Evolutionary conservation across 1,140 invertebrate genomes (phyloP).

Genomic region (Caenorhabditis briggsae): DNA sequence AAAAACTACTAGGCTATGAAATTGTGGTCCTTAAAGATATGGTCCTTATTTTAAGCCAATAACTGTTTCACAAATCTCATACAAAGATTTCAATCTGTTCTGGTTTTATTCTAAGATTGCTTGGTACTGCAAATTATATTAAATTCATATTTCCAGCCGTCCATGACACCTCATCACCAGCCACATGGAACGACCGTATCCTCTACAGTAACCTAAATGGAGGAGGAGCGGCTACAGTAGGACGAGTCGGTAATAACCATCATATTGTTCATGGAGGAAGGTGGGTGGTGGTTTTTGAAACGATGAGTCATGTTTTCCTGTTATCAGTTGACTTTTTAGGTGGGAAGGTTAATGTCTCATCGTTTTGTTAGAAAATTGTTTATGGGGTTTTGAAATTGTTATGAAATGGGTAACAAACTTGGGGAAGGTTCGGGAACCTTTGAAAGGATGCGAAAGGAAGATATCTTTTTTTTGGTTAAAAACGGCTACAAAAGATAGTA

Average conservation of each 20-base stretch:
- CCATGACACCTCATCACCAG: neutral
- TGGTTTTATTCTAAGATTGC: neutral
- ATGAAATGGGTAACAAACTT: neutral
- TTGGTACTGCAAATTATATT: no score
- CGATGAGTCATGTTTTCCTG: neutral
- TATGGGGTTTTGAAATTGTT: neutral
- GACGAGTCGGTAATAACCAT: neutral
- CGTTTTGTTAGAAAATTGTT: neutral
- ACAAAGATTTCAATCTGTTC: no score
- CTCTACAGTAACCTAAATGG: neutral
- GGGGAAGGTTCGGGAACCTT: no score
- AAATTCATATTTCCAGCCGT: neutral
- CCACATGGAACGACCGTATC: constrained; percentile 36
- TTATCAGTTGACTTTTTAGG: neutral
- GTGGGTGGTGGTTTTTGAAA: neutral
- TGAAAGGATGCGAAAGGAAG: no score
- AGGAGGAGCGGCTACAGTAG: constrained; percentile 33
- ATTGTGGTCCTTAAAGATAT: no score
- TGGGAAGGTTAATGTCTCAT: no score
- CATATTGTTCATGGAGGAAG: constrained; percentile 49
- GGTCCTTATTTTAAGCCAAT: no score
- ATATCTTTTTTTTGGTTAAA: no score
- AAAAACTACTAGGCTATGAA: no score
- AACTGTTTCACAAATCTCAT: neutral
- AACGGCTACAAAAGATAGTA: no score